Evolutionary conservation across 2,113 vertebrate species (phyloP).

Genomic region (Apodemus sylvaticus): DNA sequence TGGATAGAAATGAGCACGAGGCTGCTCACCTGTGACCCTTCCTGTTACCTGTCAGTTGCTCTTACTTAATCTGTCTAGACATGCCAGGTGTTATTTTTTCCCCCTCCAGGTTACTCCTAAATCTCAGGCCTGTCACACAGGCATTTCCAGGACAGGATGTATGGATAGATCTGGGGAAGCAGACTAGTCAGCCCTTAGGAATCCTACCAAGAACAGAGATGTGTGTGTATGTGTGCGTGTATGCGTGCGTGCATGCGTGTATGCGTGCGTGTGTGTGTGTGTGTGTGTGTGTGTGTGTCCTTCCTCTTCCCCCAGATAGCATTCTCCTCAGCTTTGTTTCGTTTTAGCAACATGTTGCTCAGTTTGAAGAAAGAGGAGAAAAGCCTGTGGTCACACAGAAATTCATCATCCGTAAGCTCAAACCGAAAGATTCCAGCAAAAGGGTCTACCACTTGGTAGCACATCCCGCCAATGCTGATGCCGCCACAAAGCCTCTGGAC

Average conservation of each 20-base stretch:
- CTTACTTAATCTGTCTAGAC: constrained; percentile 4
- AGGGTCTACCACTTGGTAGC: constrained; percentile 77
- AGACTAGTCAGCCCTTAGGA: constrained; percentile 38
- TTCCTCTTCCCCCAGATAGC: constrained; percentile 27
- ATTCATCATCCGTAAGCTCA: constrained; percentile 81
- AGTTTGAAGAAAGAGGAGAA: constrained; percentile 64
- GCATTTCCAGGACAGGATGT: constrained; percentile 40
- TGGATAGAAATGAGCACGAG: not conserved
- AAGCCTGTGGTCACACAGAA: constrained; percentile 74
- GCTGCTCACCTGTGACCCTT: not conserved
- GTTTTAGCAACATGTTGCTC: constrained; percentile 83
- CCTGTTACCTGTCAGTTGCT: not conserved
- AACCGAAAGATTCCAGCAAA: constrained; percentile 73
- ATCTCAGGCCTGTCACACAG: not conserved
- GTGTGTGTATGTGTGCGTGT: not conserved
- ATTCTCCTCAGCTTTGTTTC: constrained; percentile 54
- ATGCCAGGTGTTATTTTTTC: not conserved
- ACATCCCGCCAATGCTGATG: constrained; percentile 67
- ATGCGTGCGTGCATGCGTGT: not conserved
- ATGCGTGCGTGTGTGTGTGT: too few relatives aligned
- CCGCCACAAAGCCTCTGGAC: constrained; percentile 71
- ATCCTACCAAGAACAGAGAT: constrained; percentile 38
- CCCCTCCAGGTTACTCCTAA: not conserved
- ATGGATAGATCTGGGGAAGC: constrained; percentile 31
- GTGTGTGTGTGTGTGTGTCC: not conserved